Evolutionary conservation across 2,888 invertebrate genomes (phyloP), one percentile per base, ranked within the genome.

Genomic region (Nezara viridula): DNA sequence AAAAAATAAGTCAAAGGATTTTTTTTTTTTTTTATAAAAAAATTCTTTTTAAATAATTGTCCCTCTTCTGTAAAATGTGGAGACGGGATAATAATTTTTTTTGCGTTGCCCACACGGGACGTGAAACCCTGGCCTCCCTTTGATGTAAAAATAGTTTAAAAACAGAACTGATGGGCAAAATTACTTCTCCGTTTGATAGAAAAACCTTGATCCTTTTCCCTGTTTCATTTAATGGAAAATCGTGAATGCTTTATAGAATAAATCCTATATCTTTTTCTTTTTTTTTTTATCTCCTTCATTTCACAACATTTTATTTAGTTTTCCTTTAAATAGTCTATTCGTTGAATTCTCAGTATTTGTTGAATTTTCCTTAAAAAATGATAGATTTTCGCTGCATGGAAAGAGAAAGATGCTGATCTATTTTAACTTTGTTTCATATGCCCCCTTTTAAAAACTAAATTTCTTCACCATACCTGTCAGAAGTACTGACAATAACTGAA

Each of bases 131-230:
- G 19, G 19, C 2, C 5, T 32, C 66, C 21, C 66, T 73, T 73
- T 73, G 66, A 73, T 73, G 66, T 73, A 73, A 73, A 73, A 73
- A 73, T 73, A 73, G 66, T 73, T 73, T 9, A 19, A 2, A 32
- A 32, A 32, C 19, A 19, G 9, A 32, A 73, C 66, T 60, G 66
- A 73, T 73, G 37, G 66, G 7, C 21, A 37, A 73, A 73, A 73
- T 73, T 73, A 73, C 66, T 73, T 19, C 66, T 66, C 19, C 37
- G 19, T 73, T 73, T 32, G 16, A 60, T 32, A 73, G 37, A 73
- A 32, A 37, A 27, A 27, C 66, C 66, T 60, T 60, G 27, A 73
- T 73, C 66, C 21, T 37, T 37, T 73, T 73, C 66, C 9, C 19
- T 37, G 66, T 37, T 73, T 37, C 66, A 37, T 73, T 73, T 73